Evolutionary conservation across 2,113 vertebrate genomes (phyloP).

Genomic region (Orthonyx spaldingii): DNA sequence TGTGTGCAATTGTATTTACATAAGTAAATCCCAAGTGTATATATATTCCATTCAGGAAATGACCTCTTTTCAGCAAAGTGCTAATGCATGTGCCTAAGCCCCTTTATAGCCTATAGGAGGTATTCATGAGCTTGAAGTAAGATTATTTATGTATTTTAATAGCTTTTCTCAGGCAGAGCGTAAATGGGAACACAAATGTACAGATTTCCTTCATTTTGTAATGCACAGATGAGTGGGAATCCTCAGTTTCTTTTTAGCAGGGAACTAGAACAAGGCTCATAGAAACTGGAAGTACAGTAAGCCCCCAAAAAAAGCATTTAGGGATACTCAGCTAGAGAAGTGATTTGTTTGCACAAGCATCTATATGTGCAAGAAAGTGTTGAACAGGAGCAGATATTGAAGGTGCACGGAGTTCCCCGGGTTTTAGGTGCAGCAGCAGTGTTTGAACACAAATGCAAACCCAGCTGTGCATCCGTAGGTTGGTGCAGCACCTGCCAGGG

Average conservation of each 20-base stretch:
- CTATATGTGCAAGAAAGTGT: neutral
- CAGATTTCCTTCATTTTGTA: neutral
- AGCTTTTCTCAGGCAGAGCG: neutral
- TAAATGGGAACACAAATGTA: neutral
- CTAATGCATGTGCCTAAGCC: conserved; percentile 41
- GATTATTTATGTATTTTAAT: neutral
- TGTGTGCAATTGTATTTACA: conserved; percentile 48
- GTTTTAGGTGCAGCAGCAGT: neutral
- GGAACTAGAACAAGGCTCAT: neutral
- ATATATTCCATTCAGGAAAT: conserved; percentile 55
- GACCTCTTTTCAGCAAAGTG: conserved; percentile 40
- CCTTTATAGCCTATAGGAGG: conserved; percentile 2
- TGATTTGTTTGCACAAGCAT: neutral
- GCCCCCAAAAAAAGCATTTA: neutral
- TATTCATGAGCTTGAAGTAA: neutral
- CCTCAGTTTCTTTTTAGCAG: neutral
- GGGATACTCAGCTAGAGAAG: neutral
- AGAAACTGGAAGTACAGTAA: neutral
- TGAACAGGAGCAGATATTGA: neutral
- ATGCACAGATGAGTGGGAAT: neutral
- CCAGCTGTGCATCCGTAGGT: neutral
- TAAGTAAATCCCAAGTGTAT: conserved; percentile 24
- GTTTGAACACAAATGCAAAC: neutral
- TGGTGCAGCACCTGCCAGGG: neutral
- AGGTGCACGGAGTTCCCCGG: neutral